Percentiles rank a stretch among this genome's conserved stretches.
Evolutionary conservation across 2,888 invertebrate genomes (phyloP).

Genomic region (Thyatira batis): DNA sequence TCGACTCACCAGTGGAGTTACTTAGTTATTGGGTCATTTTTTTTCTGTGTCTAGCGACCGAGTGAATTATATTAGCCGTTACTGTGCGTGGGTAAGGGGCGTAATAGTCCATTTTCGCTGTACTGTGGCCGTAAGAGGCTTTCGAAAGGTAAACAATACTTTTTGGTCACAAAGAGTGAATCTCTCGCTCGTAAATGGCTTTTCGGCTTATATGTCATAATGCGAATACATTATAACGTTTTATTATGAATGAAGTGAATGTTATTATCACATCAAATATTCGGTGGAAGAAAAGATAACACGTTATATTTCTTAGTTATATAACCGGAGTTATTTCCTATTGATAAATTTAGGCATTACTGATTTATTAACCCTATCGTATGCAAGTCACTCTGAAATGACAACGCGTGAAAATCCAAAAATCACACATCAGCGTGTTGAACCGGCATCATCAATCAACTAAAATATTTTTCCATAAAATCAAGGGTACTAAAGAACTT

Average conservation of each 20-base stretch:
- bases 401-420: too few species aligned
- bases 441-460: background rate
- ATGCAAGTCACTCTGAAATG: too few species aligned
- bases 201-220: constrained; percentile 3
- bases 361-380: too few species aligned
- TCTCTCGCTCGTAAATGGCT: background rate
- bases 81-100: constrained; percentile 60
- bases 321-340: too few species aligned
- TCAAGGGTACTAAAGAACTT: background rate
- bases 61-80: constrained; percentile 67
- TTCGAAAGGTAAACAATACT: constrained; percentile 53
- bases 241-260: background rate
- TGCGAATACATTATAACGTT: constrained; percentile 2
- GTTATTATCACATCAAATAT: background rate
- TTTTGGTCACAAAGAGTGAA: constrained; percentile 17
- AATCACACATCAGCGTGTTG: too few species aligned
- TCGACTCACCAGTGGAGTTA: constrained; percentile 52
- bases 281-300: background rate
- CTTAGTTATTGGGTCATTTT: constrained; percentile 69
- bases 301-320: too few species aligned
- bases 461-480: background rate
- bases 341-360: too few species aligned
- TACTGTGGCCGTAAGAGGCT: constrained; percentile 51
- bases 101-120: constrained; percentile 62
- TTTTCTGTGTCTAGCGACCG: constrained; percentile 43